phyloP scores from a whole-genome alignment of 2,888 invertebrate species.

The Cheilosia grossa region DNA sequence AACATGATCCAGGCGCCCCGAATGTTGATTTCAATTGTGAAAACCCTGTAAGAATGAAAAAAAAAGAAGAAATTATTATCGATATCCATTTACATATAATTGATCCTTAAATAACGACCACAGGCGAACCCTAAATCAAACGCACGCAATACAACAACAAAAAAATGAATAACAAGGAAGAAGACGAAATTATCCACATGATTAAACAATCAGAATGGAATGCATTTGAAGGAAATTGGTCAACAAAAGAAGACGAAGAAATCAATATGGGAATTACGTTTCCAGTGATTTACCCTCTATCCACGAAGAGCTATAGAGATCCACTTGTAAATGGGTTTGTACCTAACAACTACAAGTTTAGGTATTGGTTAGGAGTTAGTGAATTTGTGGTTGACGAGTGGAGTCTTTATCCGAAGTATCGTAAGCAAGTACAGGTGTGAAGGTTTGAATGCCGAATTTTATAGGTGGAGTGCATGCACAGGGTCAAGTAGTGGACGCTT shows the following conservation, averaged over 20 bases:
- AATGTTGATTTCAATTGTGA: conserved; percentile 81
- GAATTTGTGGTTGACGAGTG: no score
- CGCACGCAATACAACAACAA: not conserved
- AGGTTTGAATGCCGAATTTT: no score
- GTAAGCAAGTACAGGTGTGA: no score
- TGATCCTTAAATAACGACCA: conserved; percentile 43
- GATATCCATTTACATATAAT: conserved; percentile 52
- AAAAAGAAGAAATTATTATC: conserved; percentile 1
- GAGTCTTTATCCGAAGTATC: no score
- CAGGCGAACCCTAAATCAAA: conserved; percentile 25
- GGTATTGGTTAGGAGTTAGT: no score
- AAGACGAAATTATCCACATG: conserved; percentile 46
- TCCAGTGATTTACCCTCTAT: not conserved
- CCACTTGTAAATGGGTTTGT: not conserved
- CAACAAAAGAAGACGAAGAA: conserved; percentile 22
- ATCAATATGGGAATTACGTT: conserved; percentile 19
- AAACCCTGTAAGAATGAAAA: conserved; percentile 79
- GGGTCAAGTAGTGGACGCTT: no score
- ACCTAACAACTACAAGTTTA: not conserved
- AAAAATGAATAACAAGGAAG: conserved; percentile 1
- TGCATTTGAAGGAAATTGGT: conserved; percentile 22
- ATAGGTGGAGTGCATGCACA: no score
- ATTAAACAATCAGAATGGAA: conserved; percentile 46
- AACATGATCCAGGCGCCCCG: conserved; percentile 79
- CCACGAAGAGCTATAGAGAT: not conserved